phyloP scores from a whole-genome alignment of 2,888 invertebrate species.

The Clivina fossor region DNA sequence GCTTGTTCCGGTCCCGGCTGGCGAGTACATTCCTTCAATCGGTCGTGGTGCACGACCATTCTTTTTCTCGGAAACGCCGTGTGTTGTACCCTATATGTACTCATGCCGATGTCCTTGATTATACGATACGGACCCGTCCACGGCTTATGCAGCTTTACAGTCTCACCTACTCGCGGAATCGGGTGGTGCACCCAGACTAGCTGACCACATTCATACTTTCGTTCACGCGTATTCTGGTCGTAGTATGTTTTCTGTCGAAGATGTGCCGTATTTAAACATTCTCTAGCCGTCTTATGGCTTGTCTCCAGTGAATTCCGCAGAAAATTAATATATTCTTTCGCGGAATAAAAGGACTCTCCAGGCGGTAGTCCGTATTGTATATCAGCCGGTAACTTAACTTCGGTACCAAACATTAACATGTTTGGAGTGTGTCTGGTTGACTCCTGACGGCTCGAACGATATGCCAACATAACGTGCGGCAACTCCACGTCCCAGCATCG shows the following conservation, averaged over 20 bases:
- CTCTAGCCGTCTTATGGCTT: background rate
- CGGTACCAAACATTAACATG: background rate
- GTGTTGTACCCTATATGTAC: no score
- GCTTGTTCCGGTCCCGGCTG: no score
- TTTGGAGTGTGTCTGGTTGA: background rate
- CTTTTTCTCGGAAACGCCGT: no score
- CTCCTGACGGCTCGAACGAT: conserved; percentile 2
- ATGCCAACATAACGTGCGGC: conserved; percentile 9
- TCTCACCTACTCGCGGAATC: no score
- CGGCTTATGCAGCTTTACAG: no score
- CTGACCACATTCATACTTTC: no score
- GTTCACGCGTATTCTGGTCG: no score
- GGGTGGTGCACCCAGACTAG: no score
- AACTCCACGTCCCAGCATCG: conserved; percentile 3
- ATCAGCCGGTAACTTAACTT: background rate
- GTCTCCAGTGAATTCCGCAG: background rate
- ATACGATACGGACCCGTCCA: no score
- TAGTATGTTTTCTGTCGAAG: background rate
- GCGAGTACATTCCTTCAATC: no score
- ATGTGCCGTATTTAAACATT: background rate
- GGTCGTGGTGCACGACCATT: no score
- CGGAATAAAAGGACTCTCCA: background rate
- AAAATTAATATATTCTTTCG: background rate
- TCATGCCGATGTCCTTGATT: no score
- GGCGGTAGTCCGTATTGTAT: conserved; percentile 5